Base-by-base conservation (phyloP, 1,140 invertebrate species). In the Trypoxylus dichotomus region DNA sequence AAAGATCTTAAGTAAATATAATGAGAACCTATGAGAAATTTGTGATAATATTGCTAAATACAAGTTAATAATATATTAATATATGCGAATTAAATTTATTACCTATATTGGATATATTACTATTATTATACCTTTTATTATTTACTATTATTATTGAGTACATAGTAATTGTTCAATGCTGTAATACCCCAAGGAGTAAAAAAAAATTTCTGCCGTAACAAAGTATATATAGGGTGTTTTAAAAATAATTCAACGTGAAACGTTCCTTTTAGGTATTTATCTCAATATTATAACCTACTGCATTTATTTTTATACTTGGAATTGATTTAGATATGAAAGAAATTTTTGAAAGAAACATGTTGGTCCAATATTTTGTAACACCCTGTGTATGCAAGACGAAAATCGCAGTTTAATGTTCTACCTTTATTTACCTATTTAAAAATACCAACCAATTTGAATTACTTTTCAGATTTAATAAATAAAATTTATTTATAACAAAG, bases 1-100 rank as follows among this genome's bases (percentile, higher is more conserved):
- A 27, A 68, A 68, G 21, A 24, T 68, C 24, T 25, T 68, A 68
- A 68, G 27, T 27, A 24, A 29, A 68, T 68, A 27, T 68, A 68
- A 68, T 68, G 27, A 68, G 60, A 68, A 68, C 60, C 60, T 68
- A 68, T 68, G 60, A 68, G 60, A 68, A 68, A 68, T 68, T 68
- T 68, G 60, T 68, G 60, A 68, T 68, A 68, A 68, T 68, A 68
- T 68, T 68, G 60, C 60, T 68, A 68, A 68, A 68, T 68, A 68
- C 60, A 68, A 29, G 47, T 54, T 54, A 54, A 27, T 68, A 68
- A 68, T 68, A 68, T 68, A 68, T 68, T 68, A 68, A 68, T 68
- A 68, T 68, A 68, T 68, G 60, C 24, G 60, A 68, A 68, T 68
- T 68, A 21, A 68, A 68, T 24, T 68, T 68, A 54, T 54, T 54